Percentiles rank a stretch among this genome's conserved stretches.
phyloP scores from a whole-genome alignment of 2,113 vertebrate genomes.

The Propithecus coquereli region DNA sequence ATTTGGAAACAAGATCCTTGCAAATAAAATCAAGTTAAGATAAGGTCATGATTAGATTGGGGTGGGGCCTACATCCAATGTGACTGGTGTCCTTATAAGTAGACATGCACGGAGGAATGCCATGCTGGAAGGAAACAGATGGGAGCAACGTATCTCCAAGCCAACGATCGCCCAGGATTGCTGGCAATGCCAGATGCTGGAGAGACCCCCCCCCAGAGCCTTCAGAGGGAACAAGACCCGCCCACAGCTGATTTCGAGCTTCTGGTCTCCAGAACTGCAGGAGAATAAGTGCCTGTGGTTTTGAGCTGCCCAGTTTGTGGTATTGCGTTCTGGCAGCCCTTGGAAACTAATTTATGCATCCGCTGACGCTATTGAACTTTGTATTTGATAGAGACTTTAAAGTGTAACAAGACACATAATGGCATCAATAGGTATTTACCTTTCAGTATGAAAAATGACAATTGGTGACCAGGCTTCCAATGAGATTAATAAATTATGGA shows the following conservation, averaged over 20 bases:
- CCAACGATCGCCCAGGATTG: accelerated
- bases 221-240: not conserved
- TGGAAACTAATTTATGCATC: not conserved
- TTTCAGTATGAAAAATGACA: not conserved
- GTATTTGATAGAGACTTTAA: not conserved
- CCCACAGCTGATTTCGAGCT: not conserved
- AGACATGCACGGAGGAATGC: not conserved
- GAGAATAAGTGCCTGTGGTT: not conserved
- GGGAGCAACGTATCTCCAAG: accelerated
- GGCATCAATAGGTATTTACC: not conserved
- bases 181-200: not conserved
- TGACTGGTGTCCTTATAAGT: not conserved
- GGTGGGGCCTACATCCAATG: not conserved
- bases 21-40: not conserved
- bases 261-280: not conserved
- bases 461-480: not conserved
- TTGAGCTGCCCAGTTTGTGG: not conserved
- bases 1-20: not conserved
- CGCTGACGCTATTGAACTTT: not conserved
- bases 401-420: not conserved
- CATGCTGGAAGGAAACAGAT: accelerated
- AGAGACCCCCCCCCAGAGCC: accelerated
- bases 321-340: not conserved
- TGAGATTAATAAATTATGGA: not conserved
- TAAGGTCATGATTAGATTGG: not conserved